A percentile compares a stretch with the other conserved stretches of the same genome.
These are phyloP conservation scores for Sterrhoptilus dennistouni DNA, from an alignment of 2,113 vertebrate genomes.

Conservation along the genomic window DNA sequence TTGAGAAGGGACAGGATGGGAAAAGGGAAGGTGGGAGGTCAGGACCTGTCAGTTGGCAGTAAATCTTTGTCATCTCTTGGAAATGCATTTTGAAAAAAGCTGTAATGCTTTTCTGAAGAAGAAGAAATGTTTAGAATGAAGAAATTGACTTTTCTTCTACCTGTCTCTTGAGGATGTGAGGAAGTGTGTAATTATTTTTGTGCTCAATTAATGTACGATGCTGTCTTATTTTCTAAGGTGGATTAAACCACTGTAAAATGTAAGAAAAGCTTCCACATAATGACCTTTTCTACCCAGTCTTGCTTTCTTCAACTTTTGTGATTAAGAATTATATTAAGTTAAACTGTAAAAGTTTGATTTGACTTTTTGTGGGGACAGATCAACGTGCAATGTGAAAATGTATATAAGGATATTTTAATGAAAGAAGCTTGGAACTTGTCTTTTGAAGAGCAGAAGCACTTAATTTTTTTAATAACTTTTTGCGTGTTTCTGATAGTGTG, in stretches of 20 bases:
- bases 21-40: background rate
- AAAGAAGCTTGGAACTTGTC: background rate
- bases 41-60: background rate
- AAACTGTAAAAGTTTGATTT: background rate
- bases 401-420: background rate
- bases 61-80: background rate
- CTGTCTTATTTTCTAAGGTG: background rate
- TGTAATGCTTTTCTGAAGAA: background rate
- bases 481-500: background rate
- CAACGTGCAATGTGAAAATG: fast-evolving
- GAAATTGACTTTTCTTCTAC: background rate
- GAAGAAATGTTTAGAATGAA: background rate
- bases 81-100: background rate
- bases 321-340: background rate
- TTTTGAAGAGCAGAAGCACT: background rate
- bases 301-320: background rate
- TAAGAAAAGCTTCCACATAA: background rate
- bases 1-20: background rate
- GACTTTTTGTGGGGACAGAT: background rate
- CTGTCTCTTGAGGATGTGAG: background rate
- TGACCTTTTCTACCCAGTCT: background rate
- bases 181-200: background rate
- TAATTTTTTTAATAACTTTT: background rate
- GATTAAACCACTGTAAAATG: background rate
- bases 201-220: background rate